Evolutionary conservation across 37 sponge, comb jelly and placozoan genomes (phyloP), one percentile per base, ranked within the genome.

Genomic region (Cladorhizidae sp.): DNA sequence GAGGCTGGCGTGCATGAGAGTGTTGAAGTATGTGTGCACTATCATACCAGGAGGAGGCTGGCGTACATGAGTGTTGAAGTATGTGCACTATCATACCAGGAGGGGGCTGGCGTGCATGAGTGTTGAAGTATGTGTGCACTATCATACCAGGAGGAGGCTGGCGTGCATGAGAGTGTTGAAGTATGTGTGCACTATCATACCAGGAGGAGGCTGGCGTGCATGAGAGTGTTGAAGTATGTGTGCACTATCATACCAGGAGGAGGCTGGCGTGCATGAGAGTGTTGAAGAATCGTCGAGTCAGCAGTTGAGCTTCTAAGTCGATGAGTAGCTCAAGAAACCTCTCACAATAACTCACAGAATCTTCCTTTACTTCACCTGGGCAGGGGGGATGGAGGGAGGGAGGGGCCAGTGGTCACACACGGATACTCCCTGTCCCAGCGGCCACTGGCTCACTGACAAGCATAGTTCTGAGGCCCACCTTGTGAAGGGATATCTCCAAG

Each of bases 281-380:
- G 76, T 96, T 96, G 87, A 98, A 91, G 88, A 96, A 98, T 22
- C 99, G 58, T 25, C 99, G 73, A 0, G 99, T 94, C 17, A 94
- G 96, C 41, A 96, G 88, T 75, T 93, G 92, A 6, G 96, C 96
- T 87, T 94, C 92, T 1, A 98, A 70, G 68, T 98, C 99, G 21
- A 73, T 92, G 17, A 96, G 54, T 38, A 98, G 82, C 89, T 98
- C 99, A 7, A 98, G 67, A 43, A 94, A 92, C 2, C 96, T 70
- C 85, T 95, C 95, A 77, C 96, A 96, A 78, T 85, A 98, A 59
- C 84, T 68, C 40, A 98, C 88, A 58, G 77, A 43, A 45, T 79
- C 72, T 26, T 74, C 80, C 63, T 67, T 28, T 14, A 91, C 71
- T 23, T 23, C 74, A 21, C 85, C 92, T 75, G 64, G 6, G 64